Base-by-base conservation (phyloP, 2,113 vertebrate genomes). In the Cyrtonyx montezumae region DNA sequence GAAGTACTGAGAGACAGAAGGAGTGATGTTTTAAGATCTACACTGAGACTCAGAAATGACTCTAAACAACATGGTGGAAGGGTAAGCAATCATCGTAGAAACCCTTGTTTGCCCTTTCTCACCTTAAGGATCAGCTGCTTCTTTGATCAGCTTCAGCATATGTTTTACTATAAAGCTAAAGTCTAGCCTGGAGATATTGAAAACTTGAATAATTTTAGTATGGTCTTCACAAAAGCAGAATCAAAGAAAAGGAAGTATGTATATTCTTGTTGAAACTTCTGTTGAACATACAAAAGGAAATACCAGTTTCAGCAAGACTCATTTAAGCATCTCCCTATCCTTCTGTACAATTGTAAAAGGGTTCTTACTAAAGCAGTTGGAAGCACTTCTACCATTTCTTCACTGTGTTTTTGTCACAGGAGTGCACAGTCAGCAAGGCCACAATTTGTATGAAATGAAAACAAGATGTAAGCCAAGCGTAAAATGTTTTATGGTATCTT, bases 371-470 rank as follows among this genome's bases (percentile, higher is more conserved):
- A 32, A 6, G 68, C 4, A 6, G 25, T 20, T 79, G 13, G 19
- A 91, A 91, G 12, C 46, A 49, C 68, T 71, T 51, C 7, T 13
- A 46, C 58, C 17, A 89, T 25, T 56, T 21, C 21, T 71, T 48
- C n/a, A 34, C 34, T 42, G 4, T 51, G 49, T 77, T 89, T 84
- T 85, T 46, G 45, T 12, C 34, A 34, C 61, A 49, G 53, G 40
- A 48, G 51, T 37, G 34, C 56, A 37, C 53, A 75, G 28, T 79
- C 51, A 87, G 58, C 37, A 91, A 77, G 40, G 45, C 23, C 67
- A 94, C 75, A 90, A 90, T 77, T 19, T 83, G 15, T 34, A 36
- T 9, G 34, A 80, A 56, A 87, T 26, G 32, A 68, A 88, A 95
- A 87, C 28, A 77, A 80, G 26, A 83, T 34, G 49, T 36, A 66